Percentiles rank a stretch among this genome's conserved stretches.
These are phyloP conservation scores for Cochlearius cochlearius DNA, from an alignment of 2,113 vertebrate genomes.

Conservation along the genomic window DNA sequence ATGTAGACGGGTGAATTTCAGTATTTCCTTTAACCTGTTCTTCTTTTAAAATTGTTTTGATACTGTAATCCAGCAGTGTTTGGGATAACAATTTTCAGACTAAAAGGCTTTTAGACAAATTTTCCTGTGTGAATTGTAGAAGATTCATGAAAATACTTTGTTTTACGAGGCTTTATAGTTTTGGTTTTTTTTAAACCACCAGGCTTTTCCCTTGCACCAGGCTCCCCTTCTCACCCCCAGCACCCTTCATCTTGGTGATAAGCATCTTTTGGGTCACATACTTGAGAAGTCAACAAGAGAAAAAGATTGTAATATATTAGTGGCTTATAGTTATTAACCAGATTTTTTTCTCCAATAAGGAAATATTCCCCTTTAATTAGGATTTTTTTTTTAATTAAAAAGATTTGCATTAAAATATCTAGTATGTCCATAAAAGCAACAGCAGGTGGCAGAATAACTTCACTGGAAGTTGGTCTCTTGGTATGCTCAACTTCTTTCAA, in stretches of 20 bases:
- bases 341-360: background rate
- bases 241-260: background rate
- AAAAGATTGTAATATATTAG: background rate
- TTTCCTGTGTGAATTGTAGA: background rate
- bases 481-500: background rate
- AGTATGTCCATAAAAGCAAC: slow-evolving; percentile 12
- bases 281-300: background rate
- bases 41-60: background rate
- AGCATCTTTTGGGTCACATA: background rate
- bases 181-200: background rate
- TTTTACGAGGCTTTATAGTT: background rate
- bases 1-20: background rate
- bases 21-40: background rate
- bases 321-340: background rate
- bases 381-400: background rate
- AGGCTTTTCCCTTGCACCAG: background rate
- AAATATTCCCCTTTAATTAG: background rate
- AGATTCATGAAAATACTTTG: background rate
- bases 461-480: slow-evolving; percentile 25
- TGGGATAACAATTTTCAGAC: background rate
- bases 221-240: background rate
- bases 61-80: background rate
- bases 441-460: slow-evolving; percentile 79
- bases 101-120: background rate
- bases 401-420: background rate